Conservation (phyloP, 2,797 vertebrate genomes). For the Enteromius afrohamiltoni region DNA sequence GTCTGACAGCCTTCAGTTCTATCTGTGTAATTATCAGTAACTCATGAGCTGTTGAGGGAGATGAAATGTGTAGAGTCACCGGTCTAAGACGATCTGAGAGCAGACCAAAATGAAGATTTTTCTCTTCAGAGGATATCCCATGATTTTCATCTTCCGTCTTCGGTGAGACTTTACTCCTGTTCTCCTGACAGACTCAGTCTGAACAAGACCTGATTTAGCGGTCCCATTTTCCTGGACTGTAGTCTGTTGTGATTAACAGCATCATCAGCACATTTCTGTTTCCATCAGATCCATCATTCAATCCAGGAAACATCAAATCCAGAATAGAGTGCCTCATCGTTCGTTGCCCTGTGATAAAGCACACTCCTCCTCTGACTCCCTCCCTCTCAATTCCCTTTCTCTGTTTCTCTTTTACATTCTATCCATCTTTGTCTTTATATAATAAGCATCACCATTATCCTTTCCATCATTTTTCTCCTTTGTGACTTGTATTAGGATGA, state of each 20-base stretch:
- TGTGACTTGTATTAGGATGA: slow-evolving; percentile 35
- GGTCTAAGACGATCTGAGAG: slow-evolving; percentile 19
- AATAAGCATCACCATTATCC: slow-evolving; percentile 16
- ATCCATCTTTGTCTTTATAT: slow-evolving; percentile 37
- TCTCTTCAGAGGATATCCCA: slow-evolving; percentile 11
- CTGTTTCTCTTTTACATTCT: slow-evolving; percentile 7
- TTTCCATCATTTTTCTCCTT: slow-evolving; percentile 1
- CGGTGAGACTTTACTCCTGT: background rate
- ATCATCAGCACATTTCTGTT: slow-evolving; percentile 34
- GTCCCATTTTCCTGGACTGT: slow-evolving; percentile 20
- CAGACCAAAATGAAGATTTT: background rate
- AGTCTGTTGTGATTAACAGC: slow-evolving; percentile 5
- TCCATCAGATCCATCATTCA: slow-evolving; percentile 14
- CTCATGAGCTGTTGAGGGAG: slow-evolving; percentile 2
- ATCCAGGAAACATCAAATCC: slow-evolving; percentile 18
- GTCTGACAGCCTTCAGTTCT: slow-evolving; percentile 30
- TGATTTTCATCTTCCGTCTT: slow-evolving; percentile 26
- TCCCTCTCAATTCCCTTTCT: background rate
- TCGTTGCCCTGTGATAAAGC: slow-evolving; percentile 9
- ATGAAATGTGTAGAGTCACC: slow-evolving; percentile 20
- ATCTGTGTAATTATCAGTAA: slow-evolving; percentile 39
- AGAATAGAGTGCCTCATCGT: slow-evolving; percentile 25
- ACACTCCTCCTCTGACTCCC: background rate
- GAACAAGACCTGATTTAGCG: slow-evolving; percentile 13
- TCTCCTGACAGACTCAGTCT: background rate